These are phyloP conservation scores for Hippopotamus amphibius DNA, from an alignment of 2,113 vertebrate species.

Conservation along the genomic window DNA sequence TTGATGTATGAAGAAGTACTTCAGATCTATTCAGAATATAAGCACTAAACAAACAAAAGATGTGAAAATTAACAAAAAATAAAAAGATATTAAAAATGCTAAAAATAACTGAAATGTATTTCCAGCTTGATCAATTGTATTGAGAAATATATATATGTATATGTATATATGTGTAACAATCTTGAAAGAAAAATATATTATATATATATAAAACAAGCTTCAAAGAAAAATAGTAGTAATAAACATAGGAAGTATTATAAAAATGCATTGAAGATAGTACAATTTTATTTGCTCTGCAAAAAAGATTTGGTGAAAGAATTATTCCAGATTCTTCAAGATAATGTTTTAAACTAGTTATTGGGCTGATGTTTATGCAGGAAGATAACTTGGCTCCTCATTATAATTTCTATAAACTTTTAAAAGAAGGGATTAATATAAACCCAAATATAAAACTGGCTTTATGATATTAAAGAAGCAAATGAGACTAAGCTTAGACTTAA, in stretches of 20 bases:
- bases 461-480: not conserved
- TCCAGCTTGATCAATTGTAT: not conserved
- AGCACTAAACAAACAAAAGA: not conserved
- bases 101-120: not conserved
- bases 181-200: not conserved
- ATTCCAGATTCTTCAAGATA: not conserved
- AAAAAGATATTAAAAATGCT: not conserved
- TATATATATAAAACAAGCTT: not conserved
- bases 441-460: not conserved
- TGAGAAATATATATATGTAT: not conserved
- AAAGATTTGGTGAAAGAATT: not conserved
- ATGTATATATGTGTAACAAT: not conserved
- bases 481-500: not conserved
- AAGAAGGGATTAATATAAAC: not conserved
- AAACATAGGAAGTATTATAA: not conserved
- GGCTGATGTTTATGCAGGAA: not conserved
- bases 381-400: not conserved
- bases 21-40: not conserved
- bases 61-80: not conserved
- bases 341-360: not conserved
- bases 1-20: not conserved
- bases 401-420: not conserved
- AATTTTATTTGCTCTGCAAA: not conserved
- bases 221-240: not conserved
- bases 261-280: not conserved